Evolutionary conservation across 2,888 invertebrate species (phyloP), one percentile per base, ranked within the genome.

Genomic region (Drosophila tanythrix): DNA sequence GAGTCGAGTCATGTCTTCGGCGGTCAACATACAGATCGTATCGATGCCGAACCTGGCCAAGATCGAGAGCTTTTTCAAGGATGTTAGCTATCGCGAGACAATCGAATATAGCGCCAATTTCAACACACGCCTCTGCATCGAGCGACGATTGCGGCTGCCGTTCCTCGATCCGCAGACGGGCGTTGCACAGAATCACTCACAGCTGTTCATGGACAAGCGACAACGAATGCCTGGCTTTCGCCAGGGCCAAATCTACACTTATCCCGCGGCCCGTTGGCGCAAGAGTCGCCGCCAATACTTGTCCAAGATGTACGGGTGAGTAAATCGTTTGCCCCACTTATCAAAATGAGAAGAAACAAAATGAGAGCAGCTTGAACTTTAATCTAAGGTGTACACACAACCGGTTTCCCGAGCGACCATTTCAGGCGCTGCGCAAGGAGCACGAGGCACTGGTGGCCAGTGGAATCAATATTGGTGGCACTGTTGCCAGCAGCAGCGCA

Each of bases 141-240:
- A 99, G 93, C 95, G 99, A 81, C 96, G 98, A 88, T 94, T 98
- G 93, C 95, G 99, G 79, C 95, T 99, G 94, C 99, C 99, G 33
- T 99, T 99, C 92, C 95, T 99, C 86, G 99, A 99, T 94, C 98
- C 98, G n/a, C 98, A 99, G 93, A 99, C 98, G 74, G 98, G 97
- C 78, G 98, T 99, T 59, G 99, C 99, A 36, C 99, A 99, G 93
- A 98, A 97, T 92, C 98, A 98, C 93, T 98, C 98, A 89, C 96
- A 96, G 88, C 94, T 98, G 81, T 97, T 98, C 89, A 97, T 98
- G 96, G 96, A 96, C 62, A 95, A 96, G 90, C 95, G 97, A 87
- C 97, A 98, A 92, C 95, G 99, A 79, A 96, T 98, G 95, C 98
- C 98, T 1, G 98, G 98, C 55, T 95, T 97, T 71, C 94, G 95